phyloP scores from a whole-genome alignment of 1,140 invertebrate genomes.

The Leptopilina clavipes region DNA sequence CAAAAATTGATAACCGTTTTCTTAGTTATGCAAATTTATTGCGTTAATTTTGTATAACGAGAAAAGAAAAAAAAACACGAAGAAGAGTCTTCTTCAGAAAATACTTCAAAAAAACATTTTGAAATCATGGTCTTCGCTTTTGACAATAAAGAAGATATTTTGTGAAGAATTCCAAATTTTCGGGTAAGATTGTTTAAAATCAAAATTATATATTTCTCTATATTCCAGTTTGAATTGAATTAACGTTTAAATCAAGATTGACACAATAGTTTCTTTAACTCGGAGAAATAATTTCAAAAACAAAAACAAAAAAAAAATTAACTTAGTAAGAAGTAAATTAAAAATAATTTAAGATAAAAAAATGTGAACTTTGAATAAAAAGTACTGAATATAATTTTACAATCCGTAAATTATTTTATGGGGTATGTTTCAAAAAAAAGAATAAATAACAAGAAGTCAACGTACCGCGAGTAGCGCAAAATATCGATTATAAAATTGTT shows the following conservation, averaged over 20 bases:
- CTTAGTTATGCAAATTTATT: conserved; percentile 34
- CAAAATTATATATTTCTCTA: too few relatives aligned
- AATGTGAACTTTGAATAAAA: background rate
- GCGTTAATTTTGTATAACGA: background rate
- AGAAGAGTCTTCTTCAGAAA: background rate
- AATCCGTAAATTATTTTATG: too few relatives aligned
- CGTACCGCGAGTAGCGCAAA: background rate
- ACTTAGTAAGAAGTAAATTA: background rate
- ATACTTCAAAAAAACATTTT: background rate
- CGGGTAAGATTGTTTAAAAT: background rate
- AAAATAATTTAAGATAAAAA: background rate
- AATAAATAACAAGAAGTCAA: background rate
- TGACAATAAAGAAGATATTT: background rate
- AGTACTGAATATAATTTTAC: too few relatives aligned
- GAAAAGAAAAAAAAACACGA: background rate
- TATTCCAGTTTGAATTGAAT: too few relatives aligned
- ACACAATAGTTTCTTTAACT: too few relatives aligned
- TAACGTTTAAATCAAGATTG: too few relatives aligned
- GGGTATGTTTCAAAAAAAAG: background rate
- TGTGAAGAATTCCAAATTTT: background rate
- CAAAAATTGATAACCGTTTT: conserved; percentile 11
- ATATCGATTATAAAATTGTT: conserved; percentile 24
- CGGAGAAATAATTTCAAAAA: too few relatives aligned
- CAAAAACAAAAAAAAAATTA: too few relatives aligned
- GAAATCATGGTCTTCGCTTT: background rate